A percentile compares a stretch with the other conserved stretches of the same genome.
phyloP scores from a whole-genome alignment of 2,113 vertebrate genomes.

The Ellobius talpinus region DNA sequence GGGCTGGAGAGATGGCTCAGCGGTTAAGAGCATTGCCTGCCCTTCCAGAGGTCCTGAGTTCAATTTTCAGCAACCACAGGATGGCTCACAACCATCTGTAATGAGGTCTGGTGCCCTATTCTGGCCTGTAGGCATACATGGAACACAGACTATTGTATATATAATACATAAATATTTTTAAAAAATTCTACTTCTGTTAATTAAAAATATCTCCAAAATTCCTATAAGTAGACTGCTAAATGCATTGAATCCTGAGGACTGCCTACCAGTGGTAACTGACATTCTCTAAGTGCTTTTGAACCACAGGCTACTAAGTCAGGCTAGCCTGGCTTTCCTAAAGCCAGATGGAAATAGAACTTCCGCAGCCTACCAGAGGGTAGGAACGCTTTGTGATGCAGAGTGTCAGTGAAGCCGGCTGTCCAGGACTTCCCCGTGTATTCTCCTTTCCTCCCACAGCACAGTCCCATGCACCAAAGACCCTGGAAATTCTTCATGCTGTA shows the following conservation, averaged over 20 bases:
- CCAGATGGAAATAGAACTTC: not conserved
- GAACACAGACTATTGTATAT: too few relatives aligned
- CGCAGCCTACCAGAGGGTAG: fast-evolving
- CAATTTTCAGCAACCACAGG: too few relatives aligned
- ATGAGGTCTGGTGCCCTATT: too few relatives aligned
- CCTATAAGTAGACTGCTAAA: not conserved
- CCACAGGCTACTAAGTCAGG: not conserved
- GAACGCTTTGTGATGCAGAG: fast-evolving
- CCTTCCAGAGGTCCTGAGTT: too few relatives aligned
- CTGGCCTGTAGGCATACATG: too few relatives aligned
- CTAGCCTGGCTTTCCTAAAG: not conserved
- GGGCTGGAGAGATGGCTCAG: too few relatives aligned
- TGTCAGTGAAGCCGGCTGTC: not conserved
- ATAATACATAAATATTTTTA: too few relatives aligned
- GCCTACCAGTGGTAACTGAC: not conserved
- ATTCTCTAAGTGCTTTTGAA: not conserved
- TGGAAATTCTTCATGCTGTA: not conserved
- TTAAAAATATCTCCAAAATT: not conserved
- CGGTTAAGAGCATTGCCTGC: too few relatives aligned
- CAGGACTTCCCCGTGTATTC: too few relatives aligned
- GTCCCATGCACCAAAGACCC: not conserved
- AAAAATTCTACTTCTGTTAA: not conserved
- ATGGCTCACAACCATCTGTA: too few relatives aligned
- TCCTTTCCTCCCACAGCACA: not conserved
- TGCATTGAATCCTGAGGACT: not conserved